Conservation (phyloP, 2,113 vertebrate genomes). For the Rhinichthys klamathensis region DNA sequence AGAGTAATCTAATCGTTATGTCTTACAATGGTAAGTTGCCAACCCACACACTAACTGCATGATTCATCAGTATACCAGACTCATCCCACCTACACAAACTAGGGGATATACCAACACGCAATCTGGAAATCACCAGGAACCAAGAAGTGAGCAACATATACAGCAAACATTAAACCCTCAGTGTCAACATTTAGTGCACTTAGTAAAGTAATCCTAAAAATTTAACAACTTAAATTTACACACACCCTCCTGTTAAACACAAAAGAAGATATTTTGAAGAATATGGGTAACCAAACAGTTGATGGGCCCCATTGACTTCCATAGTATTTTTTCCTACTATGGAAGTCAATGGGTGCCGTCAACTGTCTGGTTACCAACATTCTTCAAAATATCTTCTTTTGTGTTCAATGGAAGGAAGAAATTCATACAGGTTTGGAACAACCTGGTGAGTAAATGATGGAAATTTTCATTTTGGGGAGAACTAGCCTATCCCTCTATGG, state of each 20-base stretch:
- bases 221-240: too few relatives aligned
- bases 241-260: too few relatives aligned
- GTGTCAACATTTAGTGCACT: neutral
- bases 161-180: slow-evolving; percentile 1
- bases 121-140: slow-evolving; percentile 35
- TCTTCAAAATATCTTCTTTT: too few relatives aligned
- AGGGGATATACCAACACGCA: slow-evolving; percentile 35
- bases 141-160: slow-evolving; percentile 15
- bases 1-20: neutral
- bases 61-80: slow-evolving; percentile 8
- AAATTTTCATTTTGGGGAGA: neutral
- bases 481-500: neutral
- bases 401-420: too few relatives aligned
- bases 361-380: too few relatives aligned
- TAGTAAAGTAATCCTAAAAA: neutral
- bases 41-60: slow-evolving; percentile 30
- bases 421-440: too few relatives aligned
- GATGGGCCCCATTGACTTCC: too few relatives aligned
- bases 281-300: too few relatives aligned
- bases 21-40: slow-evolving; percentile 5
- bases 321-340: too few relatives aligned
- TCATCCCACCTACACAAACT: slow-evolving; percentile 1
- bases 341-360: too few relatives aligned
- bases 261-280: too few relatives aligned
- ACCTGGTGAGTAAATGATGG: too few relatives aligned